Base-by-base conservation (phyloP, 2,888 invertebrate species). In the Epirrhoe tristata region DNA sequence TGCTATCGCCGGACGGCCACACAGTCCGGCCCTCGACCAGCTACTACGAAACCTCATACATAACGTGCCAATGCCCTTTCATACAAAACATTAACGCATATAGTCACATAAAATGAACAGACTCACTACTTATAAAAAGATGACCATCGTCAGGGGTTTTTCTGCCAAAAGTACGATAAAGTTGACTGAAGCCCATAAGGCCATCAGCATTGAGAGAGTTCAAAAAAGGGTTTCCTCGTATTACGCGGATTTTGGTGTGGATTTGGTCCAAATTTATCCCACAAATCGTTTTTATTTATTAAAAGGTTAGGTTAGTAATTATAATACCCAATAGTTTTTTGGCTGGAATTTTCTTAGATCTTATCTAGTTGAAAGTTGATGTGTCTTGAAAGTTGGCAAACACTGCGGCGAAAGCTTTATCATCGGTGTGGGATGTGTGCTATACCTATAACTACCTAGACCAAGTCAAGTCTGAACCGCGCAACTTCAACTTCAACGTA, bases 1-100 rank as follows among this genome's bases (percentile, higher is more conserved):
- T 89, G 69, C 70, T 88, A 90, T 89, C 89, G 63, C 65, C 70
- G 76, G 70, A 24, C 74, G 80, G 78, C 79, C 81, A 81, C 80
- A 79, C 81, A 74, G 72, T 76, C 62, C 68, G 62, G 54, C 67
- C 61, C 67, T 43, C 12, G 12, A 63, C 72, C 46, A 65, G 67
- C 68, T 63, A 59, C 63, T 58, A 62, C 32, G 48, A 67, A 60
- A 59, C 34, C 34, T 24, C 16, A 46, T 32, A 32, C 36, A 24
- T 24, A 17, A 36, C 55, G 46, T 36, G 61, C 50, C n/a, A 48
- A 34, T 52, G 12, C 34, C 14, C 10, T 56, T 50, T 50, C 16
- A 50, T 24, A 34, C 31, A 46, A 10, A 55, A 53, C 34, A 32
- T 14, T 16, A 48, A 14, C 1, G 48, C 14, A 48, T 7, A 48